Percentiles rank a stretch among this genome's conserved stretches.
Evolutionary conservation across 2,113 vertebrate genomes (phyloP).

Genomic region (Ammodytes marinus): DNA sequence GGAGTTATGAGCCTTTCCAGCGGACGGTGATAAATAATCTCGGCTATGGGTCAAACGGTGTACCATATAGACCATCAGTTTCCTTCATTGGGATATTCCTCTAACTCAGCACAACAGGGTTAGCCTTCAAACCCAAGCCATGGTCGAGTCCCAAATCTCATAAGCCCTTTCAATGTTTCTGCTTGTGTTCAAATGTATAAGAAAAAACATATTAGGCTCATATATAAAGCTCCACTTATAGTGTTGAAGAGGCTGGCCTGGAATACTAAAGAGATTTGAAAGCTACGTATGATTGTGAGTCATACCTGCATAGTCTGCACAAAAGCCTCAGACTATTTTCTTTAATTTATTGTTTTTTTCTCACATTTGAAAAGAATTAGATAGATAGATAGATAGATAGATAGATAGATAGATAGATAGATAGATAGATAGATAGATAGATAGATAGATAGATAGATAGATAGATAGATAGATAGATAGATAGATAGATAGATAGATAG

Average conservation of each 20-base stretch:
- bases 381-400: too few species aligned
- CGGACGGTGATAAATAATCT: slow-evolving; percentile 71
- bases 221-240: slow-evolving; percentile 37
- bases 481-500: too few species aligned
- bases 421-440: too few species aligned
- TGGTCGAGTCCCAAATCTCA: slow-evolving; percentile 56
- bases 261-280: slow-evolving; percentile 21
- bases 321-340: slow-evolving; percentile 16
- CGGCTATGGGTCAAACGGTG: slow-evolving; percentile 56
- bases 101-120: slow-evolving; percentile 63
- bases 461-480: too few species aligned
- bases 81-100: slow-evolving; percentile 63
- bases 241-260: slow-evolving; percentile 7
- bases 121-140: slow-evolving; percentile 35
- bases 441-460: too few species aligned
- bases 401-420: too few species aligned
- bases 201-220: slow-evolving; percentile 35
- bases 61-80: slow-evolving; percentile 56
- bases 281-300: slow-evolving; percentile 34
- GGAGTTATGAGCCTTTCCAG: slow-evolving; percentile 58
- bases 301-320: neutral
- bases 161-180: slow-evolving; percentile 60
- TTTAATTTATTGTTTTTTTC: neutral
- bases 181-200: slow-evolving; percentile 28
- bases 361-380: too few species aligned